Percentiles rank a stretch among this genome's conserved stretches.
Evolutionary conservation across 1,140 invertebrate genomes (phyloP).

Genomic region (Rhynchophorus ferrugineus): DNA sequence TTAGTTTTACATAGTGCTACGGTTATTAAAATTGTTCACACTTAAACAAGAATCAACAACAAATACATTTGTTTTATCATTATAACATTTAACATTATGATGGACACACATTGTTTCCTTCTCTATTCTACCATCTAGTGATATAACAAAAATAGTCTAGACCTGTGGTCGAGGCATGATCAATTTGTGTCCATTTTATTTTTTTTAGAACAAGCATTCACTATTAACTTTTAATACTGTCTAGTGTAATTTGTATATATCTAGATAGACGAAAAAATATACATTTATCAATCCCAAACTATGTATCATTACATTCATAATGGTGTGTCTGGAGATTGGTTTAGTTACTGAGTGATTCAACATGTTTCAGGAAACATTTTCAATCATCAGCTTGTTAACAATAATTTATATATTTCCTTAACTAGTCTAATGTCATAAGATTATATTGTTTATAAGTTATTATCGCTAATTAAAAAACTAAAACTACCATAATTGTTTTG

Average conservation of each 20-base stretch:
- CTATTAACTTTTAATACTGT: constrained; percentile 12
- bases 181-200: constrained; percentile 4
- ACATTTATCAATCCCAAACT: background rate
- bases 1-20: constrained; percentile 18
- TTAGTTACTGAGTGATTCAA: no score
- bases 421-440: no score
- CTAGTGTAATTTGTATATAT: constrained; percentile 11
- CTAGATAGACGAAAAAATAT: background rate
- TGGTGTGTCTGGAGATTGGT: no score
- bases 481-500: constrained; percentile 2
- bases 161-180: background rate
- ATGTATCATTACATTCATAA: no score
- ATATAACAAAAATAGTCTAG: no score
- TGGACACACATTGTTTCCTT: constrained; percentile 5
- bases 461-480: no score
- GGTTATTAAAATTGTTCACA: constrained; percentile 18
- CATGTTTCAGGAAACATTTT: no score
- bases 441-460: no score
- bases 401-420: no score
- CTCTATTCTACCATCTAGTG: background rate
- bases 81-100: constrained; percentile 17
- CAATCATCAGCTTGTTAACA: no score
- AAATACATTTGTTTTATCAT: constrained; percentile 19
- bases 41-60: constrained; percentile 23
- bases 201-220: constrained; percentile 9